These are phyloP conservation scores for Trissolcus brochymenae DNA, from an alignment of 2,888 invertebrate genomes.

Conservation along the genomic window DNA sequence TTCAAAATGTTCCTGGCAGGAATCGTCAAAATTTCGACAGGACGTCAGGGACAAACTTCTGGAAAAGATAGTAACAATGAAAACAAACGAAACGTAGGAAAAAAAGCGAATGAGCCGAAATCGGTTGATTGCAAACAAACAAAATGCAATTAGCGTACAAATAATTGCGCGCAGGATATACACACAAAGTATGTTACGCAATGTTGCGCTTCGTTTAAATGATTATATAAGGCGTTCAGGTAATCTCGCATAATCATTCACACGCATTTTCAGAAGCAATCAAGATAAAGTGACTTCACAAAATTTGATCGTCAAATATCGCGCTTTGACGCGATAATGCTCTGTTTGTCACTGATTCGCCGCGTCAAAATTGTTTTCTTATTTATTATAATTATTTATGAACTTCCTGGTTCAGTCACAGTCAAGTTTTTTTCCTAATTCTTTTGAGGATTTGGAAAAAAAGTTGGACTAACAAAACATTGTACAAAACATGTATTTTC, in stretches of 20 bases:
- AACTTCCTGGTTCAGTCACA: slow-evolving; percentile 19
- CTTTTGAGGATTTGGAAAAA: no score
- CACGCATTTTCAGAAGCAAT: slow-evolving; percentile 27
- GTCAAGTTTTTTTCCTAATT: slow-evolving; percentile 1
- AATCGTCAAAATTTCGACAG: slow-evolving; percentile 55
- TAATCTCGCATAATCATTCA: slow-evolving; percentile 24
- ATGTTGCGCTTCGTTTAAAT: slow-evolving; percentile 19
- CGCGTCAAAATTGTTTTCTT: slow-evolving; percentile 21
- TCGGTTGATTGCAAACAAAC: neutral
- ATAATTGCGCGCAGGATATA: slow-evolving; percentile 7
- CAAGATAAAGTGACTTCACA: slow-evolving; percentile 13
- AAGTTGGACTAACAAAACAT: no score
- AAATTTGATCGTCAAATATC: slow-evolving; percentile 17
- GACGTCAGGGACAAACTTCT: slow-evolving; percentile 73
- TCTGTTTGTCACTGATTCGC: slow-evolving; percentile 4
- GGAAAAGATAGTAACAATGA: slow-evolving; percentile 34
- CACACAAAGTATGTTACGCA: slow-evolving; percentile 21
- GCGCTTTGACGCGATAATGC: slow-evolving; percentile 22
- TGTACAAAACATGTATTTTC: no score
- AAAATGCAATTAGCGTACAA: slow-evolving; percentile 14
- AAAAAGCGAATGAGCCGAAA: no score
- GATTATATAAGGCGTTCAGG: slow-evolving; percentile 9
- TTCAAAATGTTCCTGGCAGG: slow-evolving; percentile 68
- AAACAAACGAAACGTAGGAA: no score
- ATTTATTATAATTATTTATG: slow-evolving; percentile 9